These are phyloP conservation scores for Masnerella sp. DNA, from an alignment of 2,888 invertebrate genomes.

Conservation along the genomic window DNA sequence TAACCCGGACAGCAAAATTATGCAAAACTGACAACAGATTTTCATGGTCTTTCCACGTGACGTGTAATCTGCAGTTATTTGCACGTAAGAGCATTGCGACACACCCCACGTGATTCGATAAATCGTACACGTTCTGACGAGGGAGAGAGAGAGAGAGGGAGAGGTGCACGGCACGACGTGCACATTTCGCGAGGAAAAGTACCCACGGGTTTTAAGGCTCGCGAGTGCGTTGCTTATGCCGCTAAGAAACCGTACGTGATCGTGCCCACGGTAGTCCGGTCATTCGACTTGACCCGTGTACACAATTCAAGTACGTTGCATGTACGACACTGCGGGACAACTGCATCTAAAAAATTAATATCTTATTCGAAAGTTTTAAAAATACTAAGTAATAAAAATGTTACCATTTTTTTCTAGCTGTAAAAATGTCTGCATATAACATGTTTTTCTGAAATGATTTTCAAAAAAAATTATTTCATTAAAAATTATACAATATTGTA, in stretches of 20 bases:
- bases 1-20: neutral
- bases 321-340: no score
- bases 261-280: conserved; percentile 39
- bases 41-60: conserved; percentile 5
- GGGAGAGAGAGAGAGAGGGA: conserved; percentile 16
- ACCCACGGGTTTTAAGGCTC: conserved; percentile 9
- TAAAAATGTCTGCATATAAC: no score
- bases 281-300: conserved; percentile 46
- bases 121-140: conserved; percentile 26
- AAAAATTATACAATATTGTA: no score
- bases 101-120: conserved; percentile 47
- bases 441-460: no score
- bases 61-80: conserved; percentile 37
- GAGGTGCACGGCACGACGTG: conserved; percentile 2
- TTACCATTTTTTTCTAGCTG: no score
- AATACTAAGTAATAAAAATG: no score
- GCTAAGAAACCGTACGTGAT: conserved; percentile 41
- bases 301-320: no score
- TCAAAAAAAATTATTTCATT: no score
- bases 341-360: no score
- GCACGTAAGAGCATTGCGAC: conserved; percentile 38
- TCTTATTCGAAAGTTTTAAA: no score
- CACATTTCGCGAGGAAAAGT: conserved; percentile 20
- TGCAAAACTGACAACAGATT: neutral
- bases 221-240: conserved; percentile 13